Percentiles rank a stretch among this genome's conserved stretches.
Conservation (phyloP, 2,888 invertebrate genomes). For the Lasioglossum pauxillum region DNA sequence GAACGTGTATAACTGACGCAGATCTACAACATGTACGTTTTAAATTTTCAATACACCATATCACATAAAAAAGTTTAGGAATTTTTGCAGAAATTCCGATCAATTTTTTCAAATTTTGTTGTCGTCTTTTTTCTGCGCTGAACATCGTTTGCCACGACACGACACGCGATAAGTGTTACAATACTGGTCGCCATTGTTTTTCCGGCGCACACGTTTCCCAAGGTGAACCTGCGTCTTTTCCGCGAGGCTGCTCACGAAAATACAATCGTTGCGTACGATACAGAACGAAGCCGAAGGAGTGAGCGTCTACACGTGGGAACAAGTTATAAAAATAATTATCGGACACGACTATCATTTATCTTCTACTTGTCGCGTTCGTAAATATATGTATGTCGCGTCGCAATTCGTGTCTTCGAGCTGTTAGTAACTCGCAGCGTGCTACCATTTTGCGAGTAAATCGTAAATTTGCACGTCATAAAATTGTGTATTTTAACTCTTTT, state of each 20-base stretch:
- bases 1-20: too few species aligned
- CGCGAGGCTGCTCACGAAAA: constrained; percentile 1
- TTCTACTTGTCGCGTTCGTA: background rate
- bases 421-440: too few species aligned
- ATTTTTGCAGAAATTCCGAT: too few species aligned
- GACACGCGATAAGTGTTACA: constrained; percentile 5
- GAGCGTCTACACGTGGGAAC: background rate
- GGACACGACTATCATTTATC: background rate
- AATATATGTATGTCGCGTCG: too few species aligned
- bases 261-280: background rate
- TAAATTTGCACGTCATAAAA: background rate
- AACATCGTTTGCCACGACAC: background rate
- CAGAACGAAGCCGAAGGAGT: background rate
- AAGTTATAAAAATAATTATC: background rate
- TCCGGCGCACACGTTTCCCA: background rate
- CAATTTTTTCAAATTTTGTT: too few species aligned
- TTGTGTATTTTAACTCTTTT: background rate
- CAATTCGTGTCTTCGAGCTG: too few species aligned
- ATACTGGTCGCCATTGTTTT: background rate
- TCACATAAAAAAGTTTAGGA: too few species aligned
- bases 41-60: too few species aligned
- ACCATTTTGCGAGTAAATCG: background rate
- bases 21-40: too few species aligned
- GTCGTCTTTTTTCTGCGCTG: background rate
- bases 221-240: constrained; percentile 6